Base-by-base conservation (phyloP, 2,888 invertebrate genomes). In the Mechanitis messenoides region DNA sequence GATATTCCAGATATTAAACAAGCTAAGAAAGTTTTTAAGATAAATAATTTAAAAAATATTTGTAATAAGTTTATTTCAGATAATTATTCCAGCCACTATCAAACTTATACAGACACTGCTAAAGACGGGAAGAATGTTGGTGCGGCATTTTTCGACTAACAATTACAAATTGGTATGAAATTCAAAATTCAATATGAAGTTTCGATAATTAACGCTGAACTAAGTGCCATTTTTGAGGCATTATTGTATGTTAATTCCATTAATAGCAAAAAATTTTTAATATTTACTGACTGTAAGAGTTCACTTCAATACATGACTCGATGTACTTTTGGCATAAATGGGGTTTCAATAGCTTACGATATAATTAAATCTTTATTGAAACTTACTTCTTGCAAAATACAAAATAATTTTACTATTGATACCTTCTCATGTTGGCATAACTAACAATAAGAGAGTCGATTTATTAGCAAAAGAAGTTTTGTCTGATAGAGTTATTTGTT, bases 301-400 rank as follows among this genome's bases (percentile, higher is more conserved):
- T 61, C 60, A 7, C 60, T 64, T 28, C 60, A 66, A 59, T 58
- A 64, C 59, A 45, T 66, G 58, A 59, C 57, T 62, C 60, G 58
- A 56, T 67, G 66, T 58, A 59, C 58, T 56, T 64, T 59, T 38
- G 46, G 38, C 28, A 53, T 45, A 45, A 54, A 64, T 59, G 64
- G 64, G 28, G 45, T 50, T 31, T 56, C 64, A 46, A 61, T 66
- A 64, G 64, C 66, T 46, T 66, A 64, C 20, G 20, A 20, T 20
- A 20, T 20, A 20, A 20, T 20, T 20, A 20, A 20, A 20, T 20
- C 20, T 20, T 20, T 20, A 20, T 20, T 20, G 20, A 20, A 20
- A 20, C 20, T 20, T 20, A 20, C 20, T 20, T 20, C 20, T 20
- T 20, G 20, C 20, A 20, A 20, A 20, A 20, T 20, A 20, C 20